Evolutionary conservation across 2,797 vertebrate genomes (phyloP).

Genomic region (Heteromormyrus szaboi): DNA sequence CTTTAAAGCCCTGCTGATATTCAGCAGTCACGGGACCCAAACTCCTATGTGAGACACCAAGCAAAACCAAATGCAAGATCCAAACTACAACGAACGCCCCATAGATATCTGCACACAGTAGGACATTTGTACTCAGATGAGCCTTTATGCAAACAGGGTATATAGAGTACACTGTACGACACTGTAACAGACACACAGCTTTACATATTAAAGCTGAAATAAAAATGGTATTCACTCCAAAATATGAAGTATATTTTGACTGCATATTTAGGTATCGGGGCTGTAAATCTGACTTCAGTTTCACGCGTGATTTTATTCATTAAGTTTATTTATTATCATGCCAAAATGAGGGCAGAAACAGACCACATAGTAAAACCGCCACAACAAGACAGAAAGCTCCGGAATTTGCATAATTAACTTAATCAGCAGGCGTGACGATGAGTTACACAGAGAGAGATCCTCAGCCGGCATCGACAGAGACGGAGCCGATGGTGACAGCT

Average conservation of each 20-base stretch:
- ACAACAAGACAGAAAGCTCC: conserved; percentile 23
- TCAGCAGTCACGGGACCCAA: background rate
- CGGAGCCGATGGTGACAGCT: conserved; percentile 7
- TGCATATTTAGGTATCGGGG: conserved; percentile 48
- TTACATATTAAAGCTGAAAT: conserved; percentile 9
- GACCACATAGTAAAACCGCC: conserved; percentile 39
- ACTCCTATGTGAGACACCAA: background rate
- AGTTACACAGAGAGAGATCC: conserved; percentile 31
- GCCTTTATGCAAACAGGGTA: conserved; percentile 29
- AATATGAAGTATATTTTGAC: background rate
- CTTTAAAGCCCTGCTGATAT: conserved; percentile 40
- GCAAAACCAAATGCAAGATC: conserved; percentile 12
- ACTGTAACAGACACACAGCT: background rate
- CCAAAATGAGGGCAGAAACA: conserved; percentile 42
- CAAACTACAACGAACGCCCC: conserved; percentile 7
- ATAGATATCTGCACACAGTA: conserved; percentile 23
- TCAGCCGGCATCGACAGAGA: conserved; percentile 5
- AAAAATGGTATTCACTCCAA: background rate
- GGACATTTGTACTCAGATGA: conserved; percentile 47
- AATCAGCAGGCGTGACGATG: conserved; percentile 44
- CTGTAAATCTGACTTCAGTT: conserved; percentile 48
- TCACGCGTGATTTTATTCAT: conserved; percentile 46
- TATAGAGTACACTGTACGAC: background rate
- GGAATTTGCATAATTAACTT: conserved; percentile 43
- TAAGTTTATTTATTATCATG: conserved; percentile 33